Base-by-base conservation (phyloP, 2,888 invertebrate species). In the Latheticus oryzae region DNA sequence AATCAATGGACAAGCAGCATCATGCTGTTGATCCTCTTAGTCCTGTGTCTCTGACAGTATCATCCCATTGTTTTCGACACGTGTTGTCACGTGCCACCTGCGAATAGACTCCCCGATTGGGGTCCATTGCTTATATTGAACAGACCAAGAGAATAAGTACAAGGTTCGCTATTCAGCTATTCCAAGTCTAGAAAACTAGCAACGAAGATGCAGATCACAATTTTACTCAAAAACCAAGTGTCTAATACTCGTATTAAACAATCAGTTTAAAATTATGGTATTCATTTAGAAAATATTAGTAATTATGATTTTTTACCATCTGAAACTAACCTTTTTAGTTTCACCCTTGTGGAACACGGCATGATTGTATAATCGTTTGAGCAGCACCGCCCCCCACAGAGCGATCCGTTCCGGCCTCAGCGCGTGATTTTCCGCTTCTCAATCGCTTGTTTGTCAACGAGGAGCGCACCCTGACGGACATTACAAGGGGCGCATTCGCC, bases 391-490 rank as follows among this genome's bases (percentile, higher is more conserved):
- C 62, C 62, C 63, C 64, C 57, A 57, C 50, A 61, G 66, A 60
- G 59, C 43, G 55, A 62, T 62, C 63, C 61, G 60, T 65, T 66
- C 55, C 53, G 63, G 66, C 68, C 62, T 58, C 59, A 52, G 56
- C 60, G 70, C 68, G 65, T 68, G 72, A 74, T 74, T 74, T 74
- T 73, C 72, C 71, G 73, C 72, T 69, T 72, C 65, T 73, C 72
- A 69, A 70, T 72, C 72, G 71, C 72, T 73, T 74, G 73, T 74
- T 74, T 74, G 73, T 74, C 73, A 74, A 72, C 73, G 70, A 67
- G 62, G 37, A 53, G 21, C 43, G 33, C 53, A 21, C 53, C 53
- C 53, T 53, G 53, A 53, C 53, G 53, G 53, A 53, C 53, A 53
- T 53, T 45, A 53, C 24, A 35, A 35, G 53, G 53, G 53, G 42